phyloP scores from a whole-genome alignment of 2,797 vertebrate species.

The Anomalospiza imberbis region DNA sequence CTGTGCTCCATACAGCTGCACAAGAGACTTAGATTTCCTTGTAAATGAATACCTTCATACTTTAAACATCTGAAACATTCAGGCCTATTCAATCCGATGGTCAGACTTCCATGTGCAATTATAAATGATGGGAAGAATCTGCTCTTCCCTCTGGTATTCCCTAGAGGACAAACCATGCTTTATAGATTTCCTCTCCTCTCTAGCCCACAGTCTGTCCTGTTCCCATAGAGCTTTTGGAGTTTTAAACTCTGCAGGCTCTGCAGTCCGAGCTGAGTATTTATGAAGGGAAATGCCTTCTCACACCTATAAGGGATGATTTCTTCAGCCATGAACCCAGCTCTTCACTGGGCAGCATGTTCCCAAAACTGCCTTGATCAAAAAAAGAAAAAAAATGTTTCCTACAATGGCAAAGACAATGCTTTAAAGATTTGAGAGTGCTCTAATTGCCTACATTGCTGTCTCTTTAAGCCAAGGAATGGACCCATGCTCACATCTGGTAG shows the following conservation, averaged over 20 bases:
- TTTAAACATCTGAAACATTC: not conserved
- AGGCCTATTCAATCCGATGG: not conserved
- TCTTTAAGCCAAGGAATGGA: conserved; percentile 52
- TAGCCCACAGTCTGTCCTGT: not conserved
- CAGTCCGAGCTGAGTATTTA: not conserved
- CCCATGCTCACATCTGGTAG: conserved; percentile 55
- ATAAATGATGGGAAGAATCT: not conserved
- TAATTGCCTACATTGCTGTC: conserved; percentile 35
- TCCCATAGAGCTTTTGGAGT: not conserved
- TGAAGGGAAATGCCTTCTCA: not conserved
- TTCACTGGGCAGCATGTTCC: not conserved
- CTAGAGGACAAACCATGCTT: not conserved
- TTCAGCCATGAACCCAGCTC: not conserved
- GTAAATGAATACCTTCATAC: not conserved
- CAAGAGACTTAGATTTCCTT: not conserved
- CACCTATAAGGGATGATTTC: not conserved
- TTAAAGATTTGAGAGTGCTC: conserved; percentile 16
- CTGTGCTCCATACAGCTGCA: not conserved
- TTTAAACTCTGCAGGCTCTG: not conserved
- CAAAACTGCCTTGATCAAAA: not conserved
- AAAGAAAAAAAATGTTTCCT: not conserved
- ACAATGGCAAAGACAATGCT: conserved; percentile 28
- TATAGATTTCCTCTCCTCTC: not conserved
- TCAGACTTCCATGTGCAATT: not conserved
- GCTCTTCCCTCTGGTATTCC: not conserved